A percentile compares a stretch with the other conserved stretches of the same genome.
Conservation (phyloP, 2,797 vertebrate genomes). For the Aphelocoma californica region DNA sequence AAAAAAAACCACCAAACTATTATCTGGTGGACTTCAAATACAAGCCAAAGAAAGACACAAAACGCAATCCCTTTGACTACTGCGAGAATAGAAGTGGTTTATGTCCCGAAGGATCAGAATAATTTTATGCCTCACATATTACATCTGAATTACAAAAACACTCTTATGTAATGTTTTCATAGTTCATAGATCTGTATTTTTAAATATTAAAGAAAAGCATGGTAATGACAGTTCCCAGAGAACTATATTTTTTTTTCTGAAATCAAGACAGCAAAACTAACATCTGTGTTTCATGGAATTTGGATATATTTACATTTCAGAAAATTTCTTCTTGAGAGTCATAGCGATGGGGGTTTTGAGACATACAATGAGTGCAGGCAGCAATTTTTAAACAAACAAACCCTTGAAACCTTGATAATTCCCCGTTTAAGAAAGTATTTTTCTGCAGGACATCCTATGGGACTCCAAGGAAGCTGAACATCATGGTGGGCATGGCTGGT, state of each 20-base stretch:
- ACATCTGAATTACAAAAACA: conserved; percentile 20
- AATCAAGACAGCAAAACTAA: not conserved
- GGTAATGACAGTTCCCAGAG: not conserved
- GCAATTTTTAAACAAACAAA: not conserved
- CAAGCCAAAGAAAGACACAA: not conserved
- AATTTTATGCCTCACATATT: conserved; percentile 6
- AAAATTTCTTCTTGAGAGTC: not conserved
- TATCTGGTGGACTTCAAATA: not conserved
- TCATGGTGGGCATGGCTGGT: not conserved
- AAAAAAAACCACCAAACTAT: not conserved
- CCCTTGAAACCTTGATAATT: not conserved
- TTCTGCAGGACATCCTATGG: not conserved
- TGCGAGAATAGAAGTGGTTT: conserved; percentile 35
- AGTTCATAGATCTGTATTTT: conserved; percentile 1
- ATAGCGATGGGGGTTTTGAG: not conserved
- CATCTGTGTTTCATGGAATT: not conserved
- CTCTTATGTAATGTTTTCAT: conserved; percentile 42
- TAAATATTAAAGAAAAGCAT: not conserved
- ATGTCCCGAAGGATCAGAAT: not conserved
- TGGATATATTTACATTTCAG: not conserved
- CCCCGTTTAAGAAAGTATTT: not conserved
- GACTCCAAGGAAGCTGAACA: not conserved
- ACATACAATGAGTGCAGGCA: not conserved
- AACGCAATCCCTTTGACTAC: not conserved
- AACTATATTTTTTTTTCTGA: not conserved